Evolutionary conservation across 1,140 invertebrate genomes (phyloP), one percentile per base, ranked within the genome.

Genomic region (Euura lappo): DNA sequence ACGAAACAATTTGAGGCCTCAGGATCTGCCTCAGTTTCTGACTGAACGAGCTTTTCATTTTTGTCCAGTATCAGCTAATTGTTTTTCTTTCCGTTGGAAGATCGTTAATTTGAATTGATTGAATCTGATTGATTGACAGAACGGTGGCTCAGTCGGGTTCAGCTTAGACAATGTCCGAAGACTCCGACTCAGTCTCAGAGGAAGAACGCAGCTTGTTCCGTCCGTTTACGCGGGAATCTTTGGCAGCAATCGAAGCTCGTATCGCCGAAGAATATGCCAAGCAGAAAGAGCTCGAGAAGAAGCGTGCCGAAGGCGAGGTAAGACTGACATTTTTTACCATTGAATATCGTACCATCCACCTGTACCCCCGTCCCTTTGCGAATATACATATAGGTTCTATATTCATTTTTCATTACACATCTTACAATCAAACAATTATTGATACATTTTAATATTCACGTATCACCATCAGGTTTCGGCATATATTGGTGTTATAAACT

Each of bases 221-320:
- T 93, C 96, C 96, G 90, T 98, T 98, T 92, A 98, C 97, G 87
- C 92, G 96, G 90, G 97, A 98, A 91, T 98, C 97, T 89, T 91
- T 98, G 89, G 93, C 94, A 88, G 93, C 93, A 88, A 97, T 98
- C 89, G 95, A 98, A 91, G 90, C 93, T 88, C 93, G 96, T 83
- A 97, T 98, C 88, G 94, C 95, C 83, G 95, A 96, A 89, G 96
- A 98, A 91, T 90, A 96, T 93, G 96, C 94, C 88, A 96, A 96
- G 91, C 96, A 96, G 91, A 95, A 95, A 90, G 96, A 97, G 91
- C 92, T 97, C 89, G 94, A 97, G 92, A 95, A 95, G 92, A 97
- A 96, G 91, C 93, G 95, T 93, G 95, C 94, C 90, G 95, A 96
- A 92, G 93, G 94, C 92, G 94, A 96, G 94, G 95, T 96, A 91